Evolutionary conservation across 2,113 vertebrate species (phyloP), one percentile per base, ranked within the genome.

Genomic region (Xiphophorus couchianus): DNA sequence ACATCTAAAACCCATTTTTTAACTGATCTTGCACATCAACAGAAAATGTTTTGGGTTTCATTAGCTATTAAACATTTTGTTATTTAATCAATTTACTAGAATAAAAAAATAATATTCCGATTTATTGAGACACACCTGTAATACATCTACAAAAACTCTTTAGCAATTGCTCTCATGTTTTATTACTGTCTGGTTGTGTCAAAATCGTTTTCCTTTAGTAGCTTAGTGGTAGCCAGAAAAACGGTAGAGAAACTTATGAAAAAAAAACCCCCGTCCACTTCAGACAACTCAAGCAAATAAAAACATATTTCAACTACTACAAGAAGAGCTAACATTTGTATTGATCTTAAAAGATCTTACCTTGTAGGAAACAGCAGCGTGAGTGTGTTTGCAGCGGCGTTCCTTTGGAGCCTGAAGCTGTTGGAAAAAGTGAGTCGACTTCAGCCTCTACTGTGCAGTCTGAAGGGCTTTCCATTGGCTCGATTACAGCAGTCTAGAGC

Each of bases 371-470:
- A 78, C 68, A 62, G 42, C 62, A 29, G 73, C 37, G 30, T 58
- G 70, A 63, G 33, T 62, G 66, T n/a, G 71, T 48, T 76, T 1
- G 44, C 66, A 77, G 76, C 48, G 44, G 44, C 14, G 69, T 70
- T 81, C 65, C 77, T 76, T 76, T 78, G 77, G 64, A 70, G 78
- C 84, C 86, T 91, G 88, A 76, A 87, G 89, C 74, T 74, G 73
- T 89, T 86, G 94, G 94, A 95, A 95, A 94, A 89, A 93, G 63
- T 94, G 94, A 95, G 82, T 93, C 89, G 86, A 42, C 77, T 86
- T 64, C 69, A 81, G 76, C 74, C 78, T 76, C 39, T 79, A 76
- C 73, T 66, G 78, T 66, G 71, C 65, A 71, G 73, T 63, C 76
- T 73, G 76, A 77, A 66, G 70, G 82, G 77, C 78, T 66, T 44